A percentile compares a stretch with the other conserved stretches of the same genome.
phyloP scores from a whole-genome alignment of 2,888 invertebrate species.

The Acleris cristana region DNA sequence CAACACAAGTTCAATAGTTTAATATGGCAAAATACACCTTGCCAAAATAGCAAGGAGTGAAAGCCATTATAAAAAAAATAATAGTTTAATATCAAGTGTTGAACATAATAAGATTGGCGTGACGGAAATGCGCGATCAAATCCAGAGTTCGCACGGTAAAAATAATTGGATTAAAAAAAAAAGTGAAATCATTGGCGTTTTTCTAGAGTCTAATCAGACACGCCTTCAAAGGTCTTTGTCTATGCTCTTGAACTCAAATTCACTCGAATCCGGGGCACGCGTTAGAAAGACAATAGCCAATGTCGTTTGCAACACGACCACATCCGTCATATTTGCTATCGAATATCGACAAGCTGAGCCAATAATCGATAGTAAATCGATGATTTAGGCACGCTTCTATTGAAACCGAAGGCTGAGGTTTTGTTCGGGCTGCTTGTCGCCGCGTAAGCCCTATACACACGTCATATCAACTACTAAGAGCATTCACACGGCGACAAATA shows the following conservation, averaged over 20 bases:
- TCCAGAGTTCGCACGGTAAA: constrained; percentile 29
- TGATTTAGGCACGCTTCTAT: constrained; percentile 54
- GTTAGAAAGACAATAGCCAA: constrained; percentile 72
- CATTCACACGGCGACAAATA: too few species aligned
- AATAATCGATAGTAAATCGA: constrained; percentile 62
- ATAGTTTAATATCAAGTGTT: constrained; percentile 50
- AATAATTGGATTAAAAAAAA: constrained; percentile 37
- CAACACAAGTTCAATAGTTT: constrained; percentile 69
- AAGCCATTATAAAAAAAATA: too few species aligned
- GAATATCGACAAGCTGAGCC: constrained; percentile 58
- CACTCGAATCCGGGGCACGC: constrained; percentile 69
- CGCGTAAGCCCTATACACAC: too few species aligned
- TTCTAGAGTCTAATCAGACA: constrained; percentile 40
- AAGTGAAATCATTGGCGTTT: constrained; percentile 24
- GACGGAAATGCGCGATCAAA: constrained; percentile 7
- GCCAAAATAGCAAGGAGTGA: too few species aligned
- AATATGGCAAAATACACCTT: too few species aligned
- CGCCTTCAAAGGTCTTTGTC: constrained; percentile 41
- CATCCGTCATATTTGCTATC: constrained; percentile 62
- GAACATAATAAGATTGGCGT: constrained; percentile 9
- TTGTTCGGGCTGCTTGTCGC: constrained; percentile 47
- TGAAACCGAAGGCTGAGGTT: constrained; percentile 55
- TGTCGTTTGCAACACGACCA: constrained; percentile 72
- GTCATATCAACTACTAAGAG: too few species aligned
- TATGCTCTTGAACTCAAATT: constrained; percentile 72